A percentile compares a stretch with the other conserved stretches of the same genome.
Evolutionary conservation across 1,140 invertebrate genomes (phyloP).

Genomic region (Helicoverpa armigera): DNA sequence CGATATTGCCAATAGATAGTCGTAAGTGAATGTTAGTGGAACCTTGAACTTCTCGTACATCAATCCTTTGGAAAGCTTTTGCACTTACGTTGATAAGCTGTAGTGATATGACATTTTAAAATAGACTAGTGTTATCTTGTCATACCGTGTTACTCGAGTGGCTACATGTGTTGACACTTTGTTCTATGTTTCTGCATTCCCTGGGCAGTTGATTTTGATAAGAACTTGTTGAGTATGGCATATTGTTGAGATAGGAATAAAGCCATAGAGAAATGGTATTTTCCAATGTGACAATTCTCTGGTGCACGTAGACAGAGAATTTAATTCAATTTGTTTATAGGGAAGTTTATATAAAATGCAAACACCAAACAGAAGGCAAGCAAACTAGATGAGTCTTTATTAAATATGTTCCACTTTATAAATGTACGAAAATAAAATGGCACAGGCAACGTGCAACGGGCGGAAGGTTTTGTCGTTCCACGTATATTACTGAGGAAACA

Average conservation of each 20-base stretch:
- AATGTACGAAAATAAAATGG: not conserved
- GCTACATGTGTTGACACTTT: no score
- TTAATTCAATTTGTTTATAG: not conserved
- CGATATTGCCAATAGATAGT: constrained; percentile 27
- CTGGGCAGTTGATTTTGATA: no score
- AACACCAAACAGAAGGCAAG: not conserved
- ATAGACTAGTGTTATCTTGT: not conserved
- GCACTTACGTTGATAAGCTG: not conserved
- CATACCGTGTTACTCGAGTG: no score
- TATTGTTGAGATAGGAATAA: no score
- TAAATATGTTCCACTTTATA: not conserved
- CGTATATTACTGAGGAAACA: not conserved
- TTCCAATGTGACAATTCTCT: no score
- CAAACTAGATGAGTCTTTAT: not conserved
- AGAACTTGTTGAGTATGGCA: no score
- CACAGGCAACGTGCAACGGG: not conserved
- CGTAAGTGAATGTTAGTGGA: not conserved
- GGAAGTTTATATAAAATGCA: not conserved
- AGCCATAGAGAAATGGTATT: no score
- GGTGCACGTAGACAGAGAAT: no score
- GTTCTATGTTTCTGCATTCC: no score
- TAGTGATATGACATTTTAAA: not conserved
- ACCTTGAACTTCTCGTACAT: constrained; percentile 13
- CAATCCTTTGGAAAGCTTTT: constrained; percentile 3
- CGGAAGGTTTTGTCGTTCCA: constrained; percentile 7